These are phyloP conservation scores for Xiphophorus maculatus DNA, from an alignment of 2,113 vertebrate genomes.

Conservation along the genomic window DNA sequence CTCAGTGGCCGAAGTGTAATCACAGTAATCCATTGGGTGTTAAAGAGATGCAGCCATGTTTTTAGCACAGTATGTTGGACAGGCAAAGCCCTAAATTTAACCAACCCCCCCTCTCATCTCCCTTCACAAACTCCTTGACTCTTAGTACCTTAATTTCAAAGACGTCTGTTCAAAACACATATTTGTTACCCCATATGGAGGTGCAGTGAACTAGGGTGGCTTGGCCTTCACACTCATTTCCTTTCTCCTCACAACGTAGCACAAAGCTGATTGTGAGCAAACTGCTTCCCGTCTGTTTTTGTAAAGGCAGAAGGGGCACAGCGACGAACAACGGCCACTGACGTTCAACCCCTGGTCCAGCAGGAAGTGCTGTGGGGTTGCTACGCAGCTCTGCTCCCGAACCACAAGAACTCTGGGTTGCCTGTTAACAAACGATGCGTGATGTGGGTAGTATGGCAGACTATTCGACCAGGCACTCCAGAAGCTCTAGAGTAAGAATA, in stretches of 20 bases:
- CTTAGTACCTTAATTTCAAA: not conserved
- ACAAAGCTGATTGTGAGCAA: conserved; percentile 69
- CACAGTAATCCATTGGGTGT: not conserved
- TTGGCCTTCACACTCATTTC: conserved; percentile 67
- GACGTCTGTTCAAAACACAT: conserved; percentile 14
- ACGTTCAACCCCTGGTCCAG: conserved; percentile 61
- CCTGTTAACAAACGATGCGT: conserved; percentile 70
- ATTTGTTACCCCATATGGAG: conserved; percentile 30
- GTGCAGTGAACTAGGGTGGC: conserved; percentile 44
- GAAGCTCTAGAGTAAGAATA: conserved; percentile 67
- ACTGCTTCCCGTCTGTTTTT: conserved; percentile 64
- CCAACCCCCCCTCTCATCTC: no score
- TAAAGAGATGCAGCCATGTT: not conserved
- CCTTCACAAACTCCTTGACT: not conserved
- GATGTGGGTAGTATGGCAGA: conserved; percentile 52
- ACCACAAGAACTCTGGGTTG: conserved; percentile 64
- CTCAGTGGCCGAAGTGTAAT: not conserved
- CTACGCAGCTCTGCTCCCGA: conserved; percentile 68
- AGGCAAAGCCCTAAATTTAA: not conserved
- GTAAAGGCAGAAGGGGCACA: conserved; percentile 63
- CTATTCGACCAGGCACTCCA: conserved; percentile 59
- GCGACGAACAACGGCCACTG: conserved; percentile 57
- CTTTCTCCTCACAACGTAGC: conserved; percentile 58
- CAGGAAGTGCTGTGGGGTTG: conserved; percentile 73
- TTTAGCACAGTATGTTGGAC: not conserved